Conservation (phyloP, 2,888 invertebrate species). For the Pachydiplax longipennis region DNA sequence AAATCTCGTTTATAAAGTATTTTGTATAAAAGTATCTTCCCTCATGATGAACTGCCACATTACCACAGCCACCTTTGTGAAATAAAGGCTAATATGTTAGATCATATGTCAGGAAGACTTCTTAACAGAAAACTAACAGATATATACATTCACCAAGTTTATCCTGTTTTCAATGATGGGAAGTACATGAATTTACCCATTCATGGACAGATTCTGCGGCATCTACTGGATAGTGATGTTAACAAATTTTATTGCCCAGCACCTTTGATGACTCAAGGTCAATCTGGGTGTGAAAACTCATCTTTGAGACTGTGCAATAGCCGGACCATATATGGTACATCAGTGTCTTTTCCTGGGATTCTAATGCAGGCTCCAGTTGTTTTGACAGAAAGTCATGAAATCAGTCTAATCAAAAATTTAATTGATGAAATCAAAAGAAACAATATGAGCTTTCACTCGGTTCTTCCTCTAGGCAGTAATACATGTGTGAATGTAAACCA, state of each 20-base stretch:
- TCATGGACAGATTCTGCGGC: conserved; percentile 76
- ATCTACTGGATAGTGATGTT: conserved; percentile 88
- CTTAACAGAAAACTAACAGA: conserved; percentile 59
- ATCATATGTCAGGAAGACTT: neutral
- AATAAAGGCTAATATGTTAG: no score
- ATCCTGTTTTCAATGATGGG: conserved; percentile 84
- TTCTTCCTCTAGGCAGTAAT: conserved; percentile 74
- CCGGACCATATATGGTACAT: conserved; percentile 81
- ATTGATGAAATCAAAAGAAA: conserved; percentile 87
- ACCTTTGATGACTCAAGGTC: conserved; percentile 72
- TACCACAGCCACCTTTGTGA: no score
- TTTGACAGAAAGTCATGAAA: conserved; percentile 67
- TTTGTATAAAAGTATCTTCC: no score
- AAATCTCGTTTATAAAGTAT: no score
- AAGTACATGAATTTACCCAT: conserved; percentile 80
- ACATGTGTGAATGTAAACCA: conserved; percentile 75
- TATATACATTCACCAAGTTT: conserved; percentile 91
- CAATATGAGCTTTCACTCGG: conserved; percentile 76
- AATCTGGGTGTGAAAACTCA: conserved; percentile 69
- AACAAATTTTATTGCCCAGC: conserved; percentile 87
- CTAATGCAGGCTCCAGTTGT: conserved; percentile 89
- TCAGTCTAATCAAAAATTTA: conserved; percentile 82
- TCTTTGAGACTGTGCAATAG: conserved; percentile 91
- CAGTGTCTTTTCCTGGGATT: conserved; percentile 81
- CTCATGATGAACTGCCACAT: no score